phyloP scores from a whole-genome alignment of 2,888 invertebrate species.

The Melanchra persicariae region DNA sequence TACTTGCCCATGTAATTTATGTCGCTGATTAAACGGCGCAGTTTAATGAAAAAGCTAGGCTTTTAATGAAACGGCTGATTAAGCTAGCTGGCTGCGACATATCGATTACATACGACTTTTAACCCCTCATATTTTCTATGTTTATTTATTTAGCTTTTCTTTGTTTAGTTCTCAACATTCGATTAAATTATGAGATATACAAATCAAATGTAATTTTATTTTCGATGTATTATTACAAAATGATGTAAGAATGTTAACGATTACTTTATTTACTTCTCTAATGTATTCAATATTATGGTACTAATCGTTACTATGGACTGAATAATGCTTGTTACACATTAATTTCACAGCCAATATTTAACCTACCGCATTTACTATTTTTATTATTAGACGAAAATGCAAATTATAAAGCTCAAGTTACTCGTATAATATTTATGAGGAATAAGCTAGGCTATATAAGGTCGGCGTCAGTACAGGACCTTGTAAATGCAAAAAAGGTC shows the following conservation, averaged over 20 bases:
- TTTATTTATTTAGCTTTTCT: neutral
- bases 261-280: constrained; percentile 52
- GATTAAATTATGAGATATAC: constrained; percentile 2
- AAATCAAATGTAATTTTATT: neutral
- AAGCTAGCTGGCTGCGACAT: no score
- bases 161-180: neutral
- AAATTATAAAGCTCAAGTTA: constrained; percentile 42
- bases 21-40: no score
- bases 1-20: no score
- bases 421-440: constrained; percentile 2
- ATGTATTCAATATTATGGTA: constrained; percentile 52
- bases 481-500: no score
- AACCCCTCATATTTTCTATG: neutral
- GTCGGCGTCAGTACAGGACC: no score
- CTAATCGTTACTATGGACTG: constrained; percentile 77
- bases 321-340: constrained; percentile 79
- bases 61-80: no score
- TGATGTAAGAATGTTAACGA: constrained; percentile 40
- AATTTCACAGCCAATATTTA: constrained; percentile 88
- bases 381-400: constrained; percentile 24
- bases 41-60: no score
- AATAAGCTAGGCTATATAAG: constrained; percentile 21
- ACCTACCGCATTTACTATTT: constrained; percentile 74
- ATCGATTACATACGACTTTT: neutral
- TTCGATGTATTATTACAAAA: constrained; percentile 53